Conservation (phyloP, 2,113 vertebrate species). For the Mohoua ochrocephala region DNA sequence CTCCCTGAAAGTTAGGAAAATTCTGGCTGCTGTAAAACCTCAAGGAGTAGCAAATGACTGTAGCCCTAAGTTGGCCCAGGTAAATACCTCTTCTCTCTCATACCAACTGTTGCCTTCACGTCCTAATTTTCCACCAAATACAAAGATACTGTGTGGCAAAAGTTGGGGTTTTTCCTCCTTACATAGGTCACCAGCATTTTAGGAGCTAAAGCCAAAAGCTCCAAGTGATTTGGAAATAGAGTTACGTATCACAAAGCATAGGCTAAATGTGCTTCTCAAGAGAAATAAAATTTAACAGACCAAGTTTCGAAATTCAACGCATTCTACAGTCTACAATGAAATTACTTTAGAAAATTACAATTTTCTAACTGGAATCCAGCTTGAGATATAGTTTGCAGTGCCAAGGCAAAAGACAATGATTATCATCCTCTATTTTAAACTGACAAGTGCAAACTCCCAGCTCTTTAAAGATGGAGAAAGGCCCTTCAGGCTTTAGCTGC, state of each 20-base stretch:
- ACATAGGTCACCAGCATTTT: neutral
- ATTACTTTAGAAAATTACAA: neutral
- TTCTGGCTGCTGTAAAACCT: neutral
- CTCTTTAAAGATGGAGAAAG: neutral
- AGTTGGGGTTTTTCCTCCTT: neutral
- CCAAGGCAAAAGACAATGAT: neutral
- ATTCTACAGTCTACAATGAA: neutral
- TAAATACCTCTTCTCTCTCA: neutral
- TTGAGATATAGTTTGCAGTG: neutral
- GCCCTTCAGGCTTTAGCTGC: neutral
- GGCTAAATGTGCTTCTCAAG: neutral
- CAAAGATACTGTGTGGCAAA: neutral
- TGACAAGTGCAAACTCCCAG: neutral
- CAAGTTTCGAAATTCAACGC: neutral
- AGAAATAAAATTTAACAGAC: neutral
- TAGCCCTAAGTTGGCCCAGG: neutral
- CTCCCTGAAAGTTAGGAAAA: neutral
- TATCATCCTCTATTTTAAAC: neutral
- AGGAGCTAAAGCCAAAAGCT: neutral
- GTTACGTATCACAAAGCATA: rapidly evolving
- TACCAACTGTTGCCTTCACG: neutral
- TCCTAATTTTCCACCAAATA: neutral
- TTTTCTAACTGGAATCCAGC: neutral
- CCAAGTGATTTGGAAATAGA: neutral
- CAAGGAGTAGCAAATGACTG: neutral